Base-by-base conservation (phyloP, 2,888 invertebrate species). In the Oegoconia quadripuncta region DNA sequence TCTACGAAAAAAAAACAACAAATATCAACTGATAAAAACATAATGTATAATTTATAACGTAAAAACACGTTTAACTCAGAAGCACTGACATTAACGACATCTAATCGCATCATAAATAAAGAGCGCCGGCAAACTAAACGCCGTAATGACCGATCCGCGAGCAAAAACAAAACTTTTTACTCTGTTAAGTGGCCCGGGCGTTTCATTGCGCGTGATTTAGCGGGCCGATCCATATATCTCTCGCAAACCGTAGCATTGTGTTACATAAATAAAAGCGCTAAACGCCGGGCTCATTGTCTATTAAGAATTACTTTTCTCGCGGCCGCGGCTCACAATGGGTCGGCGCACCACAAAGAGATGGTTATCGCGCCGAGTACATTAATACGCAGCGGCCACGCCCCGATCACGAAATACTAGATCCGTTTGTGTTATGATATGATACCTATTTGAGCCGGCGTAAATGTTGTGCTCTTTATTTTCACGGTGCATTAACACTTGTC, bases 221-320 rank as follows among this genome's bases (percentile, higher is more conserved):
- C 56, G 45, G 46, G 48, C 44, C 60, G 57, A 60, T 65, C 69
- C 70, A 73, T 75, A 74, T 70, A 72, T 74, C 69, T 68, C 72
- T 66, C 55, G 69, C 72, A 66, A 70, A 71, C 71, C 67, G 59
- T 59, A 63, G 70, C 71, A 76, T 75, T 77, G 77, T 78, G 65
- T 72, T 77, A 78, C 77, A 80, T 81, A 82, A 81, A 83, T 83
- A 83, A 82, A 81, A 77, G 68, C 73, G 74, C 72, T 83, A 83
- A 84, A 81, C 79, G 69, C 72, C 65, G 58, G 51, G 55, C 70
- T 80, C 73, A 84, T 86, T 84, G 86, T 86, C 84, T 86, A 84
- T 78, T 86, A 81, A 76, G 81, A 82, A 80, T 82, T 77, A 81
- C 74, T 84, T 84, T 80, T 79, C 77, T 80, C 76, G 74, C 74